phyloP scores from a whole-genome alignment of 2,888 invertebrate species.

The Ditylenchus weischeri region DNA sequence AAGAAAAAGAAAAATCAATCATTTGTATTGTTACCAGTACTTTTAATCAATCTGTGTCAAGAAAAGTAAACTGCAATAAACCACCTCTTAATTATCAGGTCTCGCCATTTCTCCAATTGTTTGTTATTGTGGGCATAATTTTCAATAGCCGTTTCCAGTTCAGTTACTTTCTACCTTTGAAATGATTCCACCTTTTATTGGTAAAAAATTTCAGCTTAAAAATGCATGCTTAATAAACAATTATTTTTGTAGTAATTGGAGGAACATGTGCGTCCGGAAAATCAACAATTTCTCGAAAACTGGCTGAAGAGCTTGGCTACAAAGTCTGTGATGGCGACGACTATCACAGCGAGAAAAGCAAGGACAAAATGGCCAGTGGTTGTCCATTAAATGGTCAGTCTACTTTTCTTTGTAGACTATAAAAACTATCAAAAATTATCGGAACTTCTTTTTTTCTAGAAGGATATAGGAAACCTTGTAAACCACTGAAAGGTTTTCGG shows the following conservation, averaged over 20 bases:
- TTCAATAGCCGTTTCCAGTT: too few relatives aligned
- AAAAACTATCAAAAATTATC: too few relatives aligned
- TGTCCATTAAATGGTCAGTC: conserved; percentile 25
- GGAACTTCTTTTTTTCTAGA: too few relatives aligned
- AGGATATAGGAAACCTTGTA: too few relatives aligned
- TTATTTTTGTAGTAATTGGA: conserved; percentile 34
- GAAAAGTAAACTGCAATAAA: too few relatives aligned
- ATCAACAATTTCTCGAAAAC: conserved; percentile 34
- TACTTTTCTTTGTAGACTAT: too few relatives aligned
- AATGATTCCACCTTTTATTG: conserved; percentile 7
- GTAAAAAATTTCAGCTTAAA: neutral
- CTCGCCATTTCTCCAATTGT: too few relatives aligned
- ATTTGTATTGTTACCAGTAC: neutral
- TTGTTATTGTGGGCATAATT: too few relatives aligned
- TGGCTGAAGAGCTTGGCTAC: conserved; percentile 35
- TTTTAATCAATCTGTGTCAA: neutral
- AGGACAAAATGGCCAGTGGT: conserved; percentile 57
- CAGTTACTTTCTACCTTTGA: too few relatives aligned
- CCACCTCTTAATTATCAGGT: too few relatives aligned
- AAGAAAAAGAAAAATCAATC: neutral
- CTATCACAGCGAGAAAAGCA: conserved; percentile 51
- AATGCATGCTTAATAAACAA: neutral
- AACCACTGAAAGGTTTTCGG: too few relatives aligned
- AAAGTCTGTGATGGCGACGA: conserved; percentile 37
- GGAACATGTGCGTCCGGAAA: conserved; percentile 37